Base-by-base conservation (phyloP, 37 sponge, comb jelly and placozoan genomes). In the Amphimedon queenslandica region DNA sequence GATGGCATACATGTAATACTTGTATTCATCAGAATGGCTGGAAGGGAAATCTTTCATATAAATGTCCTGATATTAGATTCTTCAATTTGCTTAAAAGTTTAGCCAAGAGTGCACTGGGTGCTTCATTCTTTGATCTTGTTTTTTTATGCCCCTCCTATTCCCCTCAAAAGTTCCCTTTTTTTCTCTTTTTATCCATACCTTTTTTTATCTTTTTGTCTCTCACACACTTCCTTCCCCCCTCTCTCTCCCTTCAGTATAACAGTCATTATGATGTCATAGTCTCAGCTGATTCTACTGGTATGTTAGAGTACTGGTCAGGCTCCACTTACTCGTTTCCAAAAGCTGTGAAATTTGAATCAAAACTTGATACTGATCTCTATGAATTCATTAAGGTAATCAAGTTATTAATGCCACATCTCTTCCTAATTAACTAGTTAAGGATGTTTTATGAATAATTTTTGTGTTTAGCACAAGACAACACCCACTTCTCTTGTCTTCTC, bases 261-360 rank as follows among this genome's bases (percentile, higher is more conserved):
- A 55, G 64, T 51, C 28, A 21, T 11, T 88, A 63, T 74, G 96
- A 93, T 75, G 81, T 85, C 4, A 89, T 88, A 8, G 65, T 97
- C n/a, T 90, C 92, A 42, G 92, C 76, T 8, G 98, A 97, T 63
- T 60, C 78, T 25, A 78, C 70, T 0, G 94, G 92, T 4, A 97
- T 97, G 89, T 32, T 97, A 25, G 98, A 97, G 70, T 97, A 97
- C 72, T 97, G 98, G 98, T 39, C 77, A 40, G 93, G 96, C 8
- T 70, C 89, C 18, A 27, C 89, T 8, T n/a, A 63, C 0, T 51
- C 64, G 28, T 94, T 83, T 58, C 92, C 95, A 4, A 73, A 74
- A 36, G 64, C 55, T 27, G 77, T 91, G 39, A 66, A 80, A 32
- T 97, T 97, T 57, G 75, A 90, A 35, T 88, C 79, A 75, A 97